These are phyloP conservation scores for Cheilinus undulatus DNA, from an alignment of 2,113 vertebrate genomes.

Conservation along the genomic window DNA sequence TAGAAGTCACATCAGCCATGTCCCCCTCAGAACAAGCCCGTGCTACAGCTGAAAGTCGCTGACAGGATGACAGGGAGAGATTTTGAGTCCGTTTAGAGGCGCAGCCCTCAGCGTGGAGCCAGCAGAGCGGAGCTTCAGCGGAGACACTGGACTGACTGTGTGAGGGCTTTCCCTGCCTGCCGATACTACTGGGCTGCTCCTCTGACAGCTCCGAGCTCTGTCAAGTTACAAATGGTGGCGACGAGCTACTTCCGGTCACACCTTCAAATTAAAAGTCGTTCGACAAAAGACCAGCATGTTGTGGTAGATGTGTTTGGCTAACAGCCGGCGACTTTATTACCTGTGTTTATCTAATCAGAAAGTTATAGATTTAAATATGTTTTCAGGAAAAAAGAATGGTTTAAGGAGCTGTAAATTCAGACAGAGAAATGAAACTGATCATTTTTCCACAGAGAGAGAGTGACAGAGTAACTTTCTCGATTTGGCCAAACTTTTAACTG, in stretches of 20 bases:
- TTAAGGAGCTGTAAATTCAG: no score
- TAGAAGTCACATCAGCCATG: slow-evolving; percentile 90
- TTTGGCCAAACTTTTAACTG: no score
- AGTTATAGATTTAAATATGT: no score
- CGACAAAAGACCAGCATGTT: no score
- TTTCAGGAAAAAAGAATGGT: no score
- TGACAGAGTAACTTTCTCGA: no score
- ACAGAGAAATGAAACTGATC: no score
- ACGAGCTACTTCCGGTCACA: neutral
- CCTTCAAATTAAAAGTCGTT: slow-evolving; percentile 59
- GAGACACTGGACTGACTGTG: slow-evolving; percentile 51
- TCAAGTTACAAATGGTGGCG: fast-evolving
- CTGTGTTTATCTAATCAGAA: no score
- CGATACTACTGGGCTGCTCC: slow-evolving; percentile 59
- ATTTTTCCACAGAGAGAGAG: no score
- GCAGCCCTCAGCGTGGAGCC: slow-evolving; percentile 38
- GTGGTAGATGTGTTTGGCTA: no score
- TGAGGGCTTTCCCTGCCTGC: slow-evolving; percentile 68
- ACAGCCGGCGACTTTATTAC: no score
- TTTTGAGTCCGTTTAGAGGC: slow-evolving; percentile 24
- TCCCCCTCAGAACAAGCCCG: slow-evolving; percentile 26
- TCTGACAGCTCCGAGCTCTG: slow-evolving; percentile 58
- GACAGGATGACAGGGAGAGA: neutral
- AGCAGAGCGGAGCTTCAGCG: slow-evolving; percentile 35
- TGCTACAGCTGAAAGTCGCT: slow-evolving; percentile 16